Conservation (phyloP, 2,888 invertebrate genomes). For the Watsonalla cultraria region DNA sequence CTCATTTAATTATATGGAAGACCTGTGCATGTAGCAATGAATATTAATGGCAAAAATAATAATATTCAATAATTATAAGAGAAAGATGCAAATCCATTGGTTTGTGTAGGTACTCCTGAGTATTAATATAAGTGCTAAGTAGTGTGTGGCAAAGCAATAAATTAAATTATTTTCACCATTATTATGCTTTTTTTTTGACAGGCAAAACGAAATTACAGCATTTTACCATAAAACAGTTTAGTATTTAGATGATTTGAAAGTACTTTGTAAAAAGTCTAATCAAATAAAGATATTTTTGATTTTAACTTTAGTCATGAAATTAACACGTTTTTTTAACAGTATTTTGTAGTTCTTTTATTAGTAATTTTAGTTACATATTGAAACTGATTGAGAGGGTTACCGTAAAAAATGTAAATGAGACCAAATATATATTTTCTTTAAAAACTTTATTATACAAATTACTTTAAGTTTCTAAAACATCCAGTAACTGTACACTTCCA, state of each 20-base stretch:
- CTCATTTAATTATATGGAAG: too few species aligned
- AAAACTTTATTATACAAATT: conserved; percentile 46
- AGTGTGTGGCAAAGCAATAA: conserved; percentile 15
- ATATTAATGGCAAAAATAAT: not conserved
- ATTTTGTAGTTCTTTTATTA: too few species aligned
- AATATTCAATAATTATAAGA: too few species aligned
- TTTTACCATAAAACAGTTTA: too few species aligned
- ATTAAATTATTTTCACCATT: conserved; percentile 14
- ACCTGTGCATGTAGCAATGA: not conserved
- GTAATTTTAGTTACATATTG: too few species aligned
- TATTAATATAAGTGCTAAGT: not conserved
- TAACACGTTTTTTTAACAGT: too few species aligned
- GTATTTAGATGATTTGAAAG: too few species aligned
- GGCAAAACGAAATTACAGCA: not conserved
- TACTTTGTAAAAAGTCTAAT: too few species aligned
- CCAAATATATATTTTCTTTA: conserved; percentile 9
- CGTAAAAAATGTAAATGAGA: not conserved
- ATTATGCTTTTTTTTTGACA: not conserved
- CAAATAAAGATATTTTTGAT: too few species aligned
- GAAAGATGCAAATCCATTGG: too few species aligned
- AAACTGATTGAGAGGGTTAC: not conserved
- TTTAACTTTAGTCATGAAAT: too few species aligned
- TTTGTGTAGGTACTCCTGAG: not conserved
- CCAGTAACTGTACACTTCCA: conserved; percentile 23
- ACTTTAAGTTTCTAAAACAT: conserved; percentile 26